Percentiles rank a stretch among this genome's conserved stretches.
Evolutionary conservation across 2,888 invertebrate genomes (phyloP).

Genomic region (Micoletzkya japonica): DNA sequence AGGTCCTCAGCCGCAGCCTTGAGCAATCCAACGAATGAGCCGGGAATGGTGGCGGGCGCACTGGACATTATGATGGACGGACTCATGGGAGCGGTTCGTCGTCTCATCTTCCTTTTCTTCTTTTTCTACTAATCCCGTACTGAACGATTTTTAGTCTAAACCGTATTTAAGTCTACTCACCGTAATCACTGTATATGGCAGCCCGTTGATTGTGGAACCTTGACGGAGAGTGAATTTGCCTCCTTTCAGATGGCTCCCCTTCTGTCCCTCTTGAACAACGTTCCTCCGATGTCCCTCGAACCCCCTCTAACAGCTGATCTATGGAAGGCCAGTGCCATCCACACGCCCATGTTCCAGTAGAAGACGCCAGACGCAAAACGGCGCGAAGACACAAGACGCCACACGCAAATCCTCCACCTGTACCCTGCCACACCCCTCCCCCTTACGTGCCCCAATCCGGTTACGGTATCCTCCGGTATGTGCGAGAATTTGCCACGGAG

Average conservation of each 20-base stretch:
- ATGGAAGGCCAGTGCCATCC: conserved; percentile 50
- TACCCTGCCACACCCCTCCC: no score
- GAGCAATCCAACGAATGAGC: conserved; percentile 46
- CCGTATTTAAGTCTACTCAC: not conserved
- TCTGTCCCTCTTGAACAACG: not conserved
- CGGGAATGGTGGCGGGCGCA: conserved; percentile 52
- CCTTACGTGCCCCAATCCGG: no score
- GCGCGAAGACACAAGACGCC: no score
- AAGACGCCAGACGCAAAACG: no score
- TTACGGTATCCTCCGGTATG: no score
- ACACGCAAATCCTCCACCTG: no score
- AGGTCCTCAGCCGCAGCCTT: not conserved
- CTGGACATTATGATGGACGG: conserved; percentile 59
- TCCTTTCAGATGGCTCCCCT: conserved; percentile 17
- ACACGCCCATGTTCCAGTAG: conserved; percentile 51
- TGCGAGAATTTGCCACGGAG: no score
- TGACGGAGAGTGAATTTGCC: not conserved
- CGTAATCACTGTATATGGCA: not conserved
- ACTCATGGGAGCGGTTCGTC: conserved; percentile 40
- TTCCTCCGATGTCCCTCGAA: conserved; percentile 32
- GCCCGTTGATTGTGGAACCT: not conserved
- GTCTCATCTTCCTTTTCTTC: no score
- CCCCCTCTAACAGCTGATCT: conserved; percentile 34
- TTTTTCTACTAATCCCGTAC: no score
- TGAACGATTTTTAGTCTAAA: not conserved